Conservation (phyloP, 2,888 invertebrate genomes). For the Geotrupes spiniger region DNA sequence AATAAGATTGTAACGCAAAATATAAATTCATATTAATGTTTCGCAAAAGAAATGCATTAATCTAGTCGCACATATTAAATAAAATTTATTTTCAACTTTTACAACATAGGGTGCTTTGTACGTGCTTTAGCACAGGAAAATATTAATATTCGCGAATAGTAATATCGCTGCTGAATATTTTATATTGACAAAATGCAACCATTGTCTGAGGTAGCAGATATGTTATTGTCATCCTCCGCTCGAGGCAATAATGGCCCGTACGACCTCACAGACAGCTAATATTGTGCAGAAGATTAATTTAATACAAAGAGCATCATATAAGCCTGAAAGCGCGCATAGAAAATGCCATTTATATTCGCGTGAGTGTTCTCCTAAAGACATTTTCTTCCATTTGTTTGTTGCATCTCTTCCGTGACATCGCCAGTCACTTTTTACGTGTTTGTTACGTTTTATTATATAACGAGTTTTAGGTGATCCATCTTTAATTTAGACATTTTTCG, state of each 20-base stretch:
- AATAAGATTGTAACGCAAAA: no score
- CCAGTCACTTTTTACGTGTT: no score
- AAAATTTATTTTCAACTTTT: no score
- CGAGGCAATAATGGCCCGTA: slow-evolving; percentile 33
- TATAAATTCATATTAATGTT: no score
- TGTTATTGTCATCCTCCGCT: slow-evolving; percentile 40
- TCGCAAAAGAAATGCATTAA: no score
- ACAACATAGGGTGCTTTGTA: no score
- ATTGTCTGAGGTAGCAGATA: slow-evolving; percentile 43
- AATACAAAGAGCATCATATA: slow-evolving; percentile 34
- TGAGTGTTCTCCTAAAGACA: slow-evolving; percentile 24
- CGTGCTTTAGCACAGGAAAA: not conserved
- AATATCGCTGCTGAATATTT: slow-evolving; percentile 31
- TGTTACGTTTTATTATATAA: no score
- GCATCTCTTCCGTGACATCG: not conserved
- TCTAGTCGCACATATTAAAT: no score
- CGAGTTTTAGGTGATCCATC: no score
- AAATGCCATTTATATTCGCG: slow-evolving; percentile 27
- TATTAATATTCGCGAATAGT: slow-evolving; percentile 19
- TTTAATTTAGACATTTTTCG: no score
- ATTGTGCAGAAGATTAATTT: slow-evolving; percentile 40
- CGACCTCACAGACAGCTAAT: slow-evolving; percentile 39
- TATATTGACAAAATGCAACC: slow-evolving; percentile 45
- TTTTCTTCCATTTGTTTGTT: slow-evolving; percentile 23
- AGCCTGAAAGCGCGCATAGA: slow-evolving; percentile 28